Conservation (phyloP, 2,797 vertebrate genomes). For the Microctenopoma stevenorrisi region DNA sequence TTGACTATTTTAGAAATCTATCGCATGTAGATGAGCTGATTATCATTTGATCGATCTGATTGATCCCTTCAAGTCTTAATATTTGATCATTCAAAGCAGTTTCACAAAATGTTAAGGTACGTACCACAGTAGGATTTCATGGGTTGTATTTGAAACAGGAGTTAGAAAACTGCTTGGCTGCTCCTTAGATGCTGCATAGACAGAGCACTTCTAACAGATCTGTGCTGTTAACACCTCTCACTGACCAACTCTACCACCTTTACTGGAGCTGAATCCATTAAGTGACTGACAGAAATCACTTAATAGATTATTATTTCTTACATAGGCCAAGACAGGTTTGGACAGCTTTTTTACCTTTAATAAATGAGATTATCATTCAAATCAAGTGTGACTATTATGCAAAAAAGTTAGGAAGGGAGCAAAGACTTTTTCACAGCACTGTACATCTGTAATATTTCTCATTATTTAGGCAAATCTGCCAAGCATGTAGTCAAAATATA, state of each 20-base stretch:
- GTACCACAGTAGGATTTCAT: not conserved
- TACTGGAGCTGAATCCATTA: not conserved
- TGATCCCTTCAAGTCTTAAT: conserved; percentile 28
- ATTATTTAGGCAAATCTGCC: too few species aligned
- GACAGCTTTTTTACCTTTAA: too few species aligned
- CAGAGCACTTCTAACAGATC: conserved; percentile 1
- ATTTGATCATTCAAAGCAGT: not conserved
- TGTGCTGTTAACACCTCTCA: not conserved
- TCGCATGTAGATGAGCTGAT: conserved; percentile 41
- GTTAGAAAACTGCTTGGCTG: not conserved
- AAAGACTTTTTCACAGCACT: too few species aligned
- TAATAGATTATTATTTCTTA: too few species aligned
- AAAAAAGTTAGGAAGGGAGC: too few species aligned
- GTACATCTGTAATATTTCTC: too few species aligned
- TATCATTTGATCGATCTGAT: conserved; percentile 30
- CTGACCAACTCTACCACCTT: not conserved
- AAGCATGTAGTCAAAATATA: too few species aligned
- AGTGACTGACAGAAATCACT: too few species aligned
- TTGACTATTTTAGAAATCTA: conserved; percentile 80
- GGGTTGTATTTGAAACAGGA: not conserved
- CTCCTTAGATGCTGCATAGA: conserved; percentile 1
- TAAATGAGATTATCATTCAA: too few species aligned
- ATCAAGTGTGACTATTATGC: too few species aligned
- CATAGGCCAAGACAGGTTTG: too few species aligned
- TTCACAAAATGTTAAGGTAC: conserved; percentile 1